Evolutionary conservation across 2,797 vertebrate genomes (phyloP).

Genomic region (Sciurus vulgaris): DNA sequence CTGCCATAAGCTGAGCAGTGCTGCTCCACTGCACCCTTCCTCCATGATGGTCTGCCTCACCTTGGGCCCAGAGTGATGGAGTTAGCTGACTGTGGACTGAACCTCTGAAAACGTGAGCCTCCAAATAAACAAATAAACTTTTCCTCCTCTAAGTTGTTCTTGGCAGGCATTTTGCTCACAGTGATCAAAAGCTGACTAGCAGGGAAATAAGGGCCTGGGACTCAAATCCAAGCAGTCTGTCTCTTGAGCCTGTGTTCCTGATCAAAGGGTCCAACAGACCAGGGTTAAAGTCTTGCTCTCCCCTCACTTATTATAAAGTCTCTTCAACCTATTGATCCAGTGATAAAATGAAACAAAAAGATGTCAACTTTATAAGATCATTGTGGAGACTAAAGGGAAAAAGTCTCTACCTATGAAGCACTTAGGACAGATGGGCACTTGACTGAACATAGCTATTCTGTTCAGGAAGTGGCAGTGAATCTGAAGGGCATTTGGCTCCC

Average conservation of each 20-base stretch:
- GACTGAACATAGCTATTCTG: background rate
- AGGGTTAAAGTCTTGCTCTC: background rate
- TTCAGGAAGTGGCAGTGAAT: too few species aligned
- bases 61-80: too few species aligned
- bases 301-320: background rate
- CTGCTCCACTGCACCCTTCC: too few species aligned
- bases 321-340: background rate
- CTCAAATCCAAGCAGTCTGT: background rate
- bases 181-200: background rate
- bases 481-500: background rate
- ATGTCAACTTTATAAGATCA: background rate
- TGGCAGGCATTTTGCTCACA: too few species aligned
- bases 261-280: background rate
- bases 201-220: background rate
- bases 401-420: background rate
- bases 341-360: conserved; percentile 22
- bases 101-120: too few species aligned
- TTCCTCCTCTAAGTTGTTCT: too few species aligned
- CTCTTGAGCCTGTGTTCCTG: background rate
- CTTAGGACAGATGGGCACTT: background rate
- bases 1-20: too few species aligned
- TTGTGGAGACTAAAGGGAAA: background rate
- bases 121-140: too few species aligned
- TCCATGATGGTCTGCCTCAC: too few species aligned
- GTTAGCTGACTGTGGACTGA: too few species aligned